Evolutionary conservation across 2,888 invertebrate species (phyloP).

Genomic region (Hesperia comma): DNA sequence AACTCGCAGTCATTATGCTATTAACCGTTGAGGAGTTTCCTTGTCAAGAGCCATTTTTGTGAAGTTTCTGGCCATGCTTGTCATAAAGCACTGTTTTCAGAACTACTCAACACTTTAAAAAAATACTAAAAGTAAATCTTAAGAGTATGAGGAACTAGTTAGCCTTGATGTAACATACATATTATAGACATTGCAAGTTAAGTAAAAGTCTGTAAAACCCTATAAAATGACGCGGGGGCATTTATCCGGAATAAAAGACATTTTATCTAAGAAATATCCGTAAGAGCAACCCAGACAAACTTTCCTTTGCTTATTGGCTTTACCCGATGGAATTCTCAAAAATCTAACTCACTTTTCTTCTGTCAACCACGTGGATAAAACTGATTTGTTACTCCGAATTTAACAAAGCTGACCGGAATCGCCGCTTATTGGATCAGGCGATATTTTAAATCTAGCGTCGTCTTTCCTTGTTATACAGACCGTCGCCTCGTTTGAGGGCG

Average conservation of each 20-base stretch:
- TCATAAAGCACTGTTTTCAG: too few relatives aligned
- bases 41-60: too few relatives aligned
- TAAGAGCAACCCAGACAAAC: neutral
- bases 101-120: too few relatives aligned
- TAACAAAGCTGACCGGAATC: conserved; percentile 11
- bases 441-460: conserved; percentile 21
- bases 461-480: conserved; percentile 19
- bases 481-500: conserved; percentile 25
- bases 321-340: neutral
- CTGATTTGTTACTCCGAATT: conserved; percentile 10
- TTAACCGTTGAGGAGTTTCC: too few relatives aligned
- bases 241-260: neutral
- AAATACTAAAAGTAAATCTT: too few relatives aligned
- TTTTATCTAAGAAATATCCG: neutral
- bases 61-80: too few relatives aligned
- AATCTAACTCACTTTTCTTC: conserved; percentile 4
- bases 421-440: conserved; percentile 11
- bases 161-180: too few relatives aligned
- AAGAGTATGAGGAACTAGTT: too few relatives aligned
- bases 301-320: neutral
- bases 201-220: too few relatives aligned
- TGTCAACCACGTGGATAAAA: conserved; percentile 10
- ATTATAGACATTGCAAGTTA: too few relatives aligned
- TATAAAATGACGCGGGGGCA: too few relatives aligned
- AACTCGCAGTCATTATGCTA: too few relatives aligned